phyloP scores from a whole-genome alignment of 2,113 vertebrate species.

The Rhabdomys dilectus region DNA sequence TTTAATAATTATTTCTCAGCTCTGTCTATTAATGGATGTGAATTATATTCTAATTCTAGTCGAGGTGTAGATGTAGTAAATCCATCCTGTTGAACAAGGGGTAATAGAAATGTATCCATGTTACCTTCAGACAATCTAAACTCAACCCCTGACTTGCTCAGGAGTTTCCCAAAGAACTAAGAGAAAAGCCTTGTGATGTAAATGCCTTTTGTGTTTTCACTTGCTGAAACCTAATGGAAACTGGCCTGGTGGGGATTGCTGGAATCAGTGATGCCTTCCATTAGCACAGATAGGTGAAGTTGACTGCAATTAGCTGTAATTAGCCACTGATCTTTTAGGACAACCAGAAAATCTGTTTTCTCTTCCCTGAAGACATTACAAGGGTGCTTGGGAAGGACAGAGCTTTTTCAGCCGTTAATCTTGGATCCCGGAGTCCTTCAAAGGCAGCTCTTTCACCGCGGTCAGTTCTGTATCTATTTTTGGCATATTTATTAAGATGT shows the following conservation, averaged over 20 bases:
- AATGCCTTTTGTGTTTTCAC: conserved; percentile 27
- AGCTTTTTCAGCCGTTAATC: background rate
- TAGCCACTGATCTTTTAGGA: conserved; percentile 73
- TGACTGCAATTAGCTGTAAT: conserved; percentile 65
- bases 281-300: conserved; percentile 57
- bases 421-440: background rate
- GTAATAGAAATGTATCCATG: background rate
- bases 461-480: background rate
- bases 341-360: conserved; percentile 64
- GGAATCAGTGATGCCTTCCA: conserved; percentile 27
- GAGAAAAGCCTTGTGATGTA: background rate
- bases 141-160: background rate
- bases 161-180: background rate
- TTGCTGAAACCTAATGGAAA: conserved; percentile 66
- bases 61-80: background rate
- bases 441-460: background rate
- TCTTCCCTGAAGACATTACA: conserved; percentile 18
- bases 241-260: conserved; percentile 22
- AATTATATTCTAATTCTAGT: background rate
- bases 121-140: conserved; percentile 52
- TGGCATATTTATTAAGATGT: conserved; percentile 44
- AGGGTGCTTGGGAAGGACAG: background rate
- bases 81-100: background rate
- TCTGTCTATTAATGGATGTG: background rate
- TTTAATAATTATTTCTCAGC: background rate